Percentiles rank a stretch among this genome's conserved stretches.
Evolutionary conservation across 23 tunicate species (phyloP).

Genomic region (Clavelina lepadiformis): DNA sequence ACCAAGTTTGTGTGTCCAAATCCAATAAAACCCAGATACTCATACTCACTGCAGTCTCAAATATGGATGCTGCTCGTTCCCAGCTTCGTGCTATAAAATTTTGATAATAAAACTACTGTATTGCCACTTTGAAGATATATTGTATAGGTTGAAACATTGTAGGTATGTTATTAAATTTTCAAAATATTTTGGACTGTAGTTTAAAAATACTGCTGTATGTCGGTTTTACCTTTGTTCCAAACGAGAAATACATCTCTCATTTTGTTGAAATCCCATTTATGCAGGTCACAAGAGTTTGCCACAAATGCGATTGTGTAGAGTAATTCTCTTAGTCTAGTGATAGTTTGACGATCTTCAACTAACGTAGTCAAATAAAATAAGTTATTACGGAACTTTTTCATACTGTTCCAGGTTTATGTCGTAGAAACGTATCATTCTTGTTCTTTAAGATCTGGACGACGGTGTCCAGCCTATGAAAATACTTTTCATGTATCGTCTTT

Average conservation of each 20-base stretch:
- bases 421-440: no score
- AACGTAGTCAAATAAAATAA: no score
- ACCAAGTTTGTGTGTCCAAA: no score
- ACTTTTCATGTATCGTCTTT: no score
- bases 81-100: slow-evolving; percentile 65
- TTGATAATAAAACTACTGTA: background rate
- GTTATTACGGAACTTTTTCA: no score
- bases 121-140: background rate
- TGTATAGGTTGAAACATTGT: background rate
- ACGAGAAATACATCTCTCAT: slow-evolving; percentile 66
- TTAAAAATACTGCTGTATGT: background rate
- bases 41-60: slow-evolving; percentile 42
- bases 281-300: slow-evolving; percentile 38
- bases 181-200: no score
- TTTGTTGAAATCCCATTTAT: slow-evolving; percentile 60
- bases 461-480: no score
- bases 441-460: no score
- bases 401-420: no score
- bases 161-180: background rate
- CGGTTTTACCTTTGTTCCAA: slow-evolving; percentile 76
- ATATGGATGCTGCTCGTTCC: slow-evolving; percentile 33
- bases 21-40: no score
- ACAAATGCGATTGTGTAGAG: slow-evolving; percentile 52
- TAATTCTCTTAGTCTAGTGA: slow-evolving; percentile 11
- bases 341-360: slow-evolving; percentile 5